Evolutionary conservation across 2,888 invertebrate genomes (phyloP).

Genomic region (Autographa pulchrina): DNA sequence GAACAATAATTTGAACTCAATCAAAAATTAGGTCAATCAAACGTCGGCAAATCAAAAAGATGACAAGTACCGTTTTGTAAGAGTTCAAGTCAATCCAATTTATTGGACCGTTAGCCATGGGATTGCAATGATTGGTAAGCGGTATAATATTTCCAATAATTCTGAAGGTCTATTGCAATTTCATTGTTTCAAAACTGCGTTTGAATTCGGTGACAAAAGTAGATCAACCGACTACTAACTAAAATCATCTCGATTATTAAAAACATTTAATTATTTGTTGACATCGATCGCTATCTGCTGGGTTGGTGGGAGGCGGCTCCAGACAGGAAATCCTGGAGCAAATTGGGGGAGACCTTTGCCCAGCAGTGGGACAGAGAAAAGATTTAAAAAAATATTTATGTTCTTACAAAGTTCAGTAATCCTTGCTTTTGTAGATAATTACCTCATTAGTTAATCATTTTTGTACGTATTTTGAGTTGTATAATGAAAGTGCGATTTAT

Average conservation of each 20-base stretch:
- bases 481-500: no score
- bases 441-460: no score
- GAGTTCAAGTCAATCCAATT: slow-evolving; percentile 49
- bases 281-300: no score
- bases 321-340: no score
- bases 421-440: no score
- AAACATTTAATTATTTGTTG: no score
- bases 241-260: neutral
- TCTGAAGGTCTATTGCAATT: slow-evolving; percentile 34
- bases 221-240: slow-evolving; percentile 12
- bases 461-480: no score
- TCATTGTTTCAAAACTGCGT: slow-evolving; percentile 33
- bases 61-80: slow-evolving; percentile 47
- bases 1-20: slow-evolving; percentile 29
- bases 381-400: no score
- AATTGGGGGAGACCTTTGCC: no score
- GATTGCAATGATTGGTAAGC: slow-evolving; percentile 45
- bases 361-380: no score
- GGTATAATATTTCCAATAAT: slow-evolving; percentile 34
- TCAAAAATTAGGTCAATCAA: slow-evolving; percentile 27
- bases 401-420: no score
- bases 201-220: neutral
- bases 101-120: slow-evolving; percentile 43
- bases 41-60: slow-evolving; percentile 45
- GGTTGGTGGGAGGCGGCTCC: no score